A percentile compares a stretch with the other conserved stretches of the same genome.
phyloP scores from a whole-genome alignment of 1,140 invertebrate genomes.

The Aphelenchoides besseyi region DNA sequence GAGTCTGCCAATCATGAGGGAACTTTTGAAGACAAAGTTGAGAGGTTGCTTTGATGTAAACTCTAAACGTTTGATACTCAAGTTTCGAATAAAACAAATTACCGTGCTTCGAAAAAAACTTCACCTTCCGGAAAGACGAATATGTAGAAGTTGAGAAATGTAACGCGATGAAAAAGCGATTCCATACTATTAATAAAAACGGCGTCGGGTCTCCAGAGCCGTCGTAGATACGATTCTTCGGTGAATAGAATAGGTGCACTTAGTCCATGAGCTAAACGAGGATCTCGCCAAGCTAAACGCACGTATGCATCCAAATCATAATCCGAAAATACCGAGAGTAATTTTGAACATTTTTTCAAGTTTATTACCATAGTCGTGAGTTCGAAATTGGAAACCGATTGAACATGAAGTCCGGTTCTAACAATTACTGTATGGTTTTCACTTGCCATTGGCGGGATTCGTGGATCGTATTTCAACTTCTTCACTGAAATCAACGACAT shows the following conservation, averaged over 20 bases:
- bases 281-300: conserved; percentile 60
- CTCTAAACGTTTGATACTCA: conserved; percentile 43
- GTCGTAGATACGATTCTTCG: conserved; percentile 58
- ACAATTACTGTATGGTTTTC: conserved; percentile 50
- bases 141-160: conserved; percentile 60
- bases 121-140: conserved; percentile 59
- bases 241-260: conserved; percentile 56
- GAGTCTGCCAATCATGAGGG: conserved; percentile 56
- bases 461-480: conserved; percentile 50
- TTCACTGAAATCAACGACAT: too few species aligned
- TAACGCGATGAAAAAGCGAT: conserved; percentile 58
- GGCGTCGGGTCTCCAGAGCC: conserved; percentile 60
- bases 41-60: conserved; percentile 59
- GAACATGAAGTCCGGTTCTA: conserved; percentile 55
- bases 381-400: conserved; percentile 61
- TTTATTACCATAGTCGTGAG: conserved; percentile 61
- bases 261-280: conserved; percentile 56
- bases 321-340: too few species aligned
- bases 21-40: conserved; percentile 58
- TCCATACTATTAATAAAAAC: conserved; percentile 58
- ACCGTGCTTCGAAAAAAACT: conserved; percentile 56
- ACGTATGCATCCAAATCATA: conserved; percentile 62
- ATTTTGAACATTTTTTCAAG: too few species aligned
- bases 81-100: conserved; percentile 3
- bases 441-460: conserved; percentile 49